Percentiles rank a stretch among this genome's conserved stretches.
Evolutionary conservation across 2,888 invertebrate genomes (phyloP).

Genomic region (Harpagoxenus sublaevis): DNA sequence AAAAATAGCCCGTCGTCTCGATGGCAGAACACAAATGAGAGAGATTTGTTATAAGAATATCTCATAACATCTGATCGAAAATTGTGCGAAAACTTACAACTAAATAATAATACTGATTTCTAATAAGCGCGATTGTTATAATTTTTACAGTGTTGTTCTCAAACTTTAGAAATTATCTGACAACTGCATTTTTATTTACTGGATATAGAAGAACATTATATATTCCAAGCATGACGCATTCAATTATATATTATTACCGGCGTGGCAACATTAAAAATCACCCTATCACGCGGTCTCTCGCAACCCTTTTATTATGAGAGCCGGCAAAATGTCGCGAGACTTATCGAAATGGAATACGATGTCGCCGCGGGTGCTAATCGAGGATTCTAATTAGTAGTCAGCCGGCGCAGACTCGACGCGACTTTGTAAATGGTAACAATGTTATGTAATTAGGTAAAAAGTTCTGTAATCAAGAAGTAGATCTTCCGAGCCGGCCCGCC

Average conservation of each 20-base stretch:
- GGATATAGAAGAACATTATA: neutral
- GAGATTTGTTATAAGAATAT: neutral
- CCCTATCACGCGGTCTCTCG: constrained; percentile 3
- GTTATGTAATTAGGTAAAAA: constrained; percentile 86
- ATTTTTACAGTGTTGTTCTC: neutral
- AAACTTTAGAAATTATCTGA: neutral
- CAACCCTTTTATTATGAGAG: constrained; percentile 52
- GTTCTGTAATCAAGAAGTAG: constrained; percentile 86
- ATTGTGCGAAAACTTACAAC: neutral
- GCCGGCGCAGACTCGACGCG: constrained; percentile 78
- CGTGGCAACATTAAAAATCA: constrained; percentile 17
- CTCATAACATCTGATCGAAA: neutral
- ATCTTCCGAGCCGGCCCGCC: constrained; percentile 81
- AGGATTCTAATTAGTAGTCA: constrained; percentile 83
- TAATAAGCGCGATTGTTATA: neutral
- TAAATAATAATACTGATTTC: neutral
- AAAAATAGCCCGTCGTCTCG: constrained; percentile 35
- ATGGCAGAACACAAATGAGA: neutral
- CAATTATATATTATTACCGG: neutral
- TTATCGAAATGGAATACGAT: constrained; percentile 73
- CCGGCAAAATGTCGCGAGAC: constrained; percentile 60
- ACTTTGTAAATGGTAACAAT: constrained; percentile 85
- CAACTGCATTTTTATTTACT: neutral
- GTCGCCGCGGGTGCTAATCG: constrained; percentile 78
- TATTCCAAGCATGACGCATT: neutral